Evolutionary conservation across 2,797 vertebrate genomes (phyloP).

Genomic region (Limnodromus scolopaceus): DNA sequence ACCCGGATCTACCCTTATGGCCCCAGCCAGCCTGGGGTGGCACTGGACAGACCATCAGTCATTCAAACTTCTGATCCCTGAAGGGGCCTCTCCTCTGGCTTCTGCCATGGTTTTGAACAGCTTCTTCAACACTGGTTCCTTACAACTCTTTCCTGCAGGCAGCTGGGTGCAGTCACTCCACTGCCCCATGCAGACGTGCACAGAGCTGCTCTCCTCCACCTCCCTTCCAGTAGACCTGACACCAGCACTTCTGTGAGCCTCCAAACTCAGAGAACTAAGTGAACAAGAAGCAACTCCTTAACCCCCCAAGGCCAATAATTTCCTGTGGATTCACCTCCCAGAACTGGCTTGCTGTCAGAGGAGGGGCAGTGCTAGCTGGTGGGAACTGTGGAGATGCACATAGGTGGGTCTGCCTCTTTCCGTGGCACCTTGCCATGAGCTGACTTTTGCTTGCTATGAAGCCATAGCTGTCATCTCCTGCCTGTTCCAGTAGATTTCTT

Average conservation of each 20-base stretch:
- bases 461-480: neutral
- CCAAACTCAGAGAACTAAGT: neutral
- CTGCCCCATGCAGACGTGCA: accelerated
- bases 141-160: neutral
- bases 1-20: neutral
- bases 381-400: neutral
- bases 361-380: neutral
- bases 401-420: neutral
- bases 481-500: neutral
- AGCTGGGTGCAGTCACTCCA: accelerated
- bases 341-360: neutral
- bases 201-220: neutral
- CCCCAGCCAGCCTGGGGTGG: neutral
- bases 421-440: neutral
- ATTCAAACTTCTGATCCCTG: neutral
- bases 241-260: neutral
- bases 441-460: neutral
- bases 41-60: neutral
- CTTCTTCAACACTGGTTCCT: neutral
- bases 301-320: neutral
- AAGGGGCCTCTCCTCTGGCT: neutral
- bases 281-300: neutral
- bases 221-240: neutral
- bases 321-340: neutral
- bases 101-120: neutral